phyloP scores from a whole-genome alignment of 2,797 vertebrate species.

The Lacerta agilis region DNA sequence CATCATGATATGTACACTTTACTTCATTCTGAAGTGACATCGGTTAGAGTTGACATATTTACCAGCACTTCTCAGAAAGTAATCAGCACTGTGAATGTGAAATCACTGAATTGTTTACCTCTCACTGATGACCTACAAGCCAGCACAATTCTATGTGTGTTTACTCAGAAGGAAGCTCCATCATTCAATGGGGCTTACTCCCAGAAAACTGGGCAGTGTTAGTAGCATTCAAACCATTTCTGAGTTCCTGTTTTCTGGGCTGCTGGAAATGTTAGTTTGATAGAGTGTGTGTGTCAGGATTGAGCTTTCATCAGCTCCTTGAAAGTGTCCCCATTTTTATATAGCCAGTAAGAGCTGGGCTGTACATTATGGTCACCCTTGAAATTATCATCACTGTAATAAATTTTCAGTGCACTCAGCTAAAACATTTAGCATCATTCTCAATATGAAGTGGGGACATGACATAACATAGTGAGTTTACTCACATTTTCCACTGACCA shows the following conservation, averaged over 20 bases:
- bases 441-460: neutral
- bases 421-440: neutral
- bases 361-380: neutral
- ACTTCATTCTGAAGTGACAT: slow-evolving; percentile 23
- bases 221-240: neutral
- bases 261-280: neutral
- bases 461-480: neutral
- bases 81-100: slow-evolving; percentile 30
- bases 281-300: too few species aligned
- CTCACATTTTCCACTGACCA: neutral
- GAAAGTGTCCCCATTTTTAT: neutral
- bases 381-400: neutral
- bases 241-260: slow-evolving; percentile 3
- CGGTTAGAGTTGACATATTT: slow-evolving; percentile 24
- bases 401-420: neutral
- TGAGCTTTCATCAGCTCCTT: slow-evolving; percentile 16
- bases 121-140: slow-evolving; percentile 20
- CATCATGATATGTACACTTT: neutral
- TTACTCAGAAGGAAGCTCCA: neutral
- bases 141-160: neutral
- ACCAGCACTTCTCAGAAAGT: slow-evolving; percentile 24
- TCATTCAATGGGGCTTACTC: neutral
- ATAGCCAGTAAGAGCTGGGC: neutral
- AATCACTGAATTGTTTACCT: neutral
- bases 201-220: neutral